Evolutionary conservation across 2,797 vertebrate genomes (phyloP).

Genomic region (Coluber constrictor): DNA sequence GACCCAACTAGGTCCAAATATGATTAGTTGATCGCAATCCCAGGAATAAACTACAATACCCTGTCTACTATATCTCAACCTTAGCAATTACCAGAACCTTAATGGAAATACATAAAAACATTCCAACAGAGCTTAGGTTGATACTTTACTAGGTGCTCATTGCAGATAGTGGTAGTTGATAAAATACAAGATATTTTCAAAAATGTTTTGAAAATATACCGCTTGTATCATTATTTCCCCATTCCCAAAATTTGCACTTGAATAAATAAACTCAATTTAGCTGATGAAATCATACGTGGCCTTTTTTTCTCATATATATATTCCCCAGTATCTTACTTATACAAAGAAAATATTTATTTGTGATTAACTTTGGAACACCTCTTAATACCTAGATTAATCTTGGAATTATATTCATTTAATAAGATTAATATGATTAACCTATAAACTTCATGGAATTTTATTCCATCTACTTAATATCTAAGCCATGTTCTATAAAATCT

Average conservation of each 20-base stretch:
- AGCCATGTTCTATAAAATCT: neutral
- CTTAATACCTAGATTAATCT: neutral
- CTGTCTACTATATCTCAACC: neutral
- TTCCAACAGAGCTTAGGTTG: neutral
- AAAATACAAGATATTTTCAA: neutral
- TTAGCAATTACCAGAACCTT: neutral
- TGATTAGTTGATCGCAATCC: neutral
- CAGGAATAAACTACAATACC: neutral
- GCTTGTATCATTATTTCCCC: neutral
- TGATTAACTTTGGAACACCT: neutral
- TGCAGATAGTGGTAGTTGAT: neutral
- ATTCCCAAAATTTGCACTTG: neutral
- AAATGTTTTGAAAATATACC: neutral
- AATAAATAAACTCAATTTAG: neutral
- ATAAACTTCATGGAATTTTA: neutral
- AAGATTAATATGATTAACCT: neutral
- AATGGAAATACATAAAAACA: neutral
- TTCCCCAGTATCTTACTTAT: neutral
- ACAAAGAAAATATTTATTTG: neutral
- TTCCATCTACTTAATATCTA: neutral
- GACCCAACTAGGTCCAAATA: neutral
- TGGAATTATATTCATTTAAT: neutral
- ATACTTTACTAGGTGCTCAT: neutral
- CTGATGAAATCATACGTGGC: neutral
- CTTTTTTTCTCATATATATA: neutral